Evolutionary conservation across 1,140 invertebrate species (phyloP), one percentile per base, ranked within the genome.

Genomic region (Drosophila sucinea): DNA sequence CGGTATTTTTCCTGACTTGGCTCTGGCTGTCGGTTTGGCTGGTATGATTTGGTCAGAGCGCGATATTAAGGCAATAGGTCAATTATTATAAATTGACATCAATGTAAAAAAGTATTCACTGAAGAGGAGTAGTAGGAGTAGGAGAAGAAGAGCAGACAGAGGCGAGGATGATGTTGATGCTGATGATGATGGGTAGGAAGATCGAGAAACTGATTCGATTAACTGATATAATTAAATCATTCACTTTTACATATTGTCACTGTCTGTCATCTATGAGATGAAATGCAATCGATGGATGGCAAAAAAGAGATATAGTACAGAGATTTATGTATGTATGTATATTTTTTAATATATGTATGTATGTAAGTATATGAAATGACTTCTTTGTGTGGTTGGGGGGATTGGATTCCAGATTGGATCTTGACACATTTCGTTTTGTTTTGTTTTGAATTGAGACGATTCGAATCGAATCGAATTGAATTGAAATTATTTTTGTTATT

Each of bases 31-130:
- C 35, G 23, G 44, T 40, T 29, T 58, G 70, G 70, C 65, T 73
- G 77, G 76, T 68, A 83, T 87, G 86, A 74, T 81, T 81, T 79
- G 89, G 81, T 85, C 81, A 70, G 76, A 91, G 84, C 80, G 74
- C 81, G 85, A 89, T 89, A 91, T 86, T 91, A 90, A 90, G 89
- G 84, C 89, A 91, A 91, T 91, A 91, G 89, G 89, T 91, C 89
- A 91, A 91, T 91, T 91, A 74, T 90, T 83, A 82, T 91, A 91
- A 91, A 91, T 91, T 91, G 84, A 84, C 84, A 91, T 90, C 86
- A 90, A 91, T 91, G 81, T 91, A 85, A 89, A 79, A 85, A 79
- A 69, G 67, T 77, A 73, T 64, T 77, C 69, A 65, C 67, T 73
- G 66, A 69, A 6, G 56, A 40, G 33, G n/a, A 32, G 25, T 51